Evolutionary conservation across 2,113 vertebrate genomes (phyloP), one percentile per base, ranked within the genome.

Genomic region (Tenebrosternarchus preto): DNA sequence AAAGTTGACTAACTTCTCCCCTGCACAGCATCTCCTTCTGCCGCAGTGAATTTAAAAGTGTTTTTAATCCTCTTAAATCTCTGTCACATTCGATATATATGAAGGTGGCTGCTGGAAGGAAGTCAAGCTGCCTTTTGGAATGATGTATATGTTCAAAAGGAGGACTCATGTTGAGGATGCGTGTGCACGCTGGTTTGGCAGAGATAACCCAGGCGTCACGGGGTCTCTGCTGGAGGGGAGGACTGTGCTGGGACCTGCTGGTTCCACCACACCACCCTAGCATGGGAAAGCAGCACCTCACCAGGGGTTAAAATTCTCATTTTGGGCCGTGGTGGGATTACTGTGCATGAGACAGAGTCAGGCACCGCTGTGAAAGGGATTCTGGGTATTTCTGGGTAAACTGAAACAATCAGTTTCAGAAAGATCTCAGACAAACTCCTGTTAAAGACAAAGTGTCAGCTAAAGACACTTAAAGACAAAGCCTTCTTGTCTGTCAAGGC

Each of bases 41-140:
- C 81, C 61, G 66, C 76, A 25, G 75, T 75, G 75, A 77, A 80
- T 83, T 76, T 70, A 71, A 85, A 82, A 63, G 73, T 69, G 69
- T n/a, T 16, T 69, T 81, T 78, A 85, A 85, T 85, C 81, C 78
- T 81, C 55, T 78, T 85, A 81, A 85, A 81, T 81, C 73, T 77
- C 50, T 78, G 78, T 63, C 69, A 78, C 70, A 81, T 83, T 69
- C 75, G 72, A 76, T 83, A 76, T 71, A 80, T 53, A 53, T n/a
- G n/a, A 77, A 77, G 70, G 56, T 74, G 68, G 63, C 81, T 11
- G 39, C 69, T 82, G 78, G 39, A 72, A 85, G 24, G 69, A 79
- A 80, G 80, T 76, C 36, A 68, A 80, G 80, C 73, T 25, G 73
- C 72, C 69, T 78, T 69, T 77, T 1, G 29, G 77, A 85, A 78